Percentiles rank a stretch among this genome's conserved stretches.
Conservation (phyloP, 2,113 vertebrate species). For the Megaleporinus macrocephalus region DNA sequence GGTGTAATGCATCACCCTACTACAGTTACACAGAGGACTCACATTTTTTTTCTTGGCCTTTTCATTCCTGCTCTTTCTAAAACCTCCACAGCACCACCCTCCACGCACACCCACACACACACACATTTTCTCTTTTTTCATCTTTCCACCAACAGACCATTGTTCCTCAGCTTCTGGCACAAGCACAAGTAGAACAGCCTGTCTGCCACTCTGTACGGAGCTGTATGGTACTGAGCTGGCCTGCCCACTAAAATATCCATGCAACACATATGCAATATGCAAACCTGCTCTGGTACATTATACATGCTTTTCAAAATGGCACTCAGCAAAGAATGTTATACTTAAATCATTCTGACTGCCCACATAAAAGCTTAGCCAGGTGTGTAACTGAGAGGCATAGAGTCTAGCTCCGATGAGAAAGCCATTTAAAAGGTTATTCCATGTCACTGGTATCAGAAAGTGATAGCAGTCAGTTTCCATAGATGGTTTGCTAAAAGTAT, state of each 20-base stretch:
- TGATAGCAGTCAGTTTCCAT: neutral
- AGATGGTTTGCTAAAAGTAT: neutral
- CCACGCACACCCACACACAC: slow-evolving; percentile 4
- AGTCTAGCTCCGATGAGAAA: neutral
- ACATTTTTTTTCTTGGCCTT: neutral
- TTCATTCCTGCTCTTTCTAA: neutral
- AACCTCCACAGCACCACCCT: neutral
- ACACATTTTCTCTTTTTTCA: neutral
- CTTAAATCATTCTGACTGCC: slow-evolving; percentile 10
- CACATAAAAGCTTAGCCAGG: neutral
- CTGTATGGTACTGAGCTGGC: neutral
- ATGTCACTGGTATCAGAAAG: neutral
- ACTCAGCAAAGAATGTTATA: neutral
- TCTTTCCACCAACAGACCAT: neutral
- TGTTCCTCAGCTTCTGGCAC: neutral
- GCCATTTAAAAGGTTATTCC: neutral
- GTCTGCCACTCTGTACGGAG: neutral
- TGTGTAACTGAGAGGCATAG: neutral
- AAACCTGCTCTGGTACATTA: slow-evolving; percentile 1
- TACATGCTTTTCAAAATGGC: slow-evolving; percentile 13
- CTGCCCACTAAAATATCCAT: neutral
- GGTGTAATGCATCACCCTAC: no score
- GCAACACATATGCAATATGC: slow-evolving; percentile 10
- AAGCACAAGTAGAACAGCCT: slow-evolving; percentile 5
- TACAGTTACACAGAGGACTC: no score